Evolutionary conservation across 2,888 invertebrate genomes (phyloP), one percentile per base, ranked within the genome.

Genomic region (Apeira syringaria): DNA sequence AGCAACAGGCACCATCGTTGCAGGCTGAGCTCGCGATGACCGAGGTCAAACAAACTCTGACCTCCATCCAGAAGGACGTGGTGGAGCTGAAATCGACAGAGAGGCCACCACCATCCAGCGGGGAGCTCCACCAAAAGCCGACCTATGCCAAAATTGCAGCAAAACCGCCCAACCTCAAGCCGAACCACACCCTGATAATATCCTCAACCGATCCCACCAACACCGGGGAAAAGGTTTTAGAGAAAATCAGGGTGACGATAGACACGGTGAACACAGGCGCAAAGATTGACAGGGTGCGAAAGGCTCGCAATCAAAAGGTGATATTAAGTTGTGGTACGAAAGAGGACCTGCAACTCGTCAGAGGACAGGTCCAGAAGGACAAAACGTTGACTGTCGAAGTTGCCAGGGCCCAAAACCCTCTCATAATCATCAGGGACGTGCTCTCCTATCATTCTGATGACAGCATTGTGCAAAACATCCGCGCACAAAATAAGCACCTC

Each of bases 181-280:
- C 31, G 0, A 31, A 31, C 12, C 31, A 31, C 18, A 31, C 31
- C 7, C 22, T 31, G 7, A 31, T 22, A 2, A 22, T 31, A 1
- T 11, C 31, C 0, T 11, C 20, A 0, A 20, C 11, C 0, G n/a
- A 31, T 5, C 31, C 31, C 3, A 12, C 11, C 5, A 13, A 11
- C 5, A 31, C 11, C 0, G 13, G 6, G 5, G 30, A 20, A 4
- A 25, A 25, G 9, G 3, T 25, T 1, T 9, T 25, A 25, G 25
- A 25, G 2, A 25, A 5, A 9, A 25, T 25, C 2, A 25, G 8
- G n/a, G 25, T 3, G 2, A 9, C 25, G 10, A 8, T 25, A 5
- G 25, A 25, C 25, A 25, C 25, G 25, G 9, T 2, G 5, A 8
- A 5, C 2, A 9, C 25, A 2, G 9, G 25, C 1, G 25, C 25